Percentiles rank a stretch among this genome's conserved stretches.
Evolutionary conservation across 35 echinoderm and acorn worm species (phyloP).

Genomic region (Diadema setosum): DNA sequence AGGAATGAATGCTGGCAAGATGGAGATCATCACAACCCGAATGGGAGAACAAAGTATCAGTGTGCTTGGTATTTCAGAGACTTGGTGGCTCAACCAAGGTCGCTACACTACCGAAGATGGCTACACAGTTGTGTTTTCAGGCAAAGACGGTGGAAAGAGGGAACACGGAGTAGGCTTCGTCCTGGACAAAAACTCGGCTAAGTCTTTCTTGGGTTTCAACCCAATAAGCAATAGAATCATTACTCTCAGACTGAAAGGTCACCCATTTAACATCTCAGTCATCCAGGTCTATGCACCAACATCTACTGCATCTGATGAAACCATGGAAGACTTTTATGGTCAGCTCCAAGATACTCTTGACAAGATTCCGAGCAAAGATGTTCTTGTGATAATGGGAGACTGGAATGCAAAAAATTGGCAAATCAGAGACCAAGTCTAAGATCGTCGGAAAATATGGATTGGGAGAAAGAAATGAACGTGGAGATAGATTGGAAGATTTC

Average conservation of each 20-base stretch:
- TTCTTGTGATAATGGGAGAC: constrained; percentile 16
- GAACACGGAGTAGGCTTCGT: constrained; percentile 8
- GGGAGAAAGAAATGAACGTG: constrained; percentile 34
- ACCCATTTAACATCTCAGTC: constrained; percentile 12
- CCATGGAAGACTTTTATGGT: not conserved
- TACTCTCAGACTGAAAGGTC: not conserved
- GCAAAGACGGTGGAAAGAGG: constrained; percentile 25
- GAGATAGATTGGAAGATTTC: constrained; percentile 31
- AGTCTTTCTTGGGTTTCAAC: constrained; percentile 16
- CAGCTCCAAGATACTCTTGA: not conserved
- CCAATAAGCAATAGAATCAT: constrained; percentile 15
- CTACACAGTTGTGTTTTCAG: not conserved
- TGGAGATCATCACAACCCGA: not conserved
- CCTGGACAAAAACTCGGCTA: not conserved
- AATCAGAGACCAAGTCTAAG: not conserved
- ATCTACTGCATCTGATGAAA: not conserved
- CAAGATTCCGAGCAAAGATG: constrained; percentile 18
- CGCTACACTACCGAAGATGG: not conserved
- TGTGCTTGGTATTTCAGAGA: constrained; percentile 11
- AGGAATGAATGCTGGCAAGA: not conserved
- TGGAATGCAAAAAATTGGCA: constrained; percentile 59
- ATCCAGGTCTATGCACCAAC: constrained; percentile 34
- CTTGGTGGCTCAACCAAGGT: constrained; percentile 26
- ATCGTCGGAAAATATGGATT: constrained; percentile 17
- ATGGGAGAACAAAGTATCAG: constrained; percentile 6